Conservation (phyloP, 2,113 vertebrate species). For the Ondatra zibethicus region DNA sequence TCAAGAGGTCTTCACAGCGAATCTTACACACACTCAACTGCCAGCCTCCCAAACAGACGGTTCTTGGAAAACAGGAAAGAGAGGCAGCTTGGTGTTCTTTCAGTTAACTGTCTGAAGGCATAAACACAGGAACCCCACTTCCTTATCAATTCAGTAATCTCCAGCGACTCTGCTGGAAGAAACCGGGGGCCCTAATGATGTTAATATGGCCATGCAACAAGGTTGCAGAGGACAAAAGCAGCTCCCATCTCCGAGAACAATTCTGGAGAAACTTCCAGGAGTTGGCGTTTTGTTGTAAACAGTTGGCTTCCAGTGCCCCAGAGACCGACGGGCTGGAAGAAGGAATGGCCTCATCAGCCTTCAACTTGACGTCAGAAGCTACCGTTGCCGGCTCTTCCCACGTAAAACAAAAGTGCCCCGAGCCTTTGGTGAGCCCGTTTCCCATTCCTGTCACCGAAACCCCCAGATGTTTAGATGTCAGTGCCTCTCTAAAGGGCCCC, state of each 20-base stretch:
- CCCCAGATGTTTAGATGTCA: conserved; percentile 9
- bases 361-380: conserved; percentile 56
- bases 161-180: background rate
- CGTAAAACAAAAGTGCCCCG: conserved; percentile 54
- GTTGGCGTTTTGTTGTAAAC: conserved; percentile 65
- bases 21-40: background rate
- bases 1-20: background rate
- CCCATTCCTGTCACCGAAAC: background rate
- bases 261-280: conserved; percentile 65
- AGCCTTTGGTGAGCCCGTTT: background rate
- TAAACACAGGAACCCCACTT: conserved; percentile 77
- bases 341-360: conserved; percentile 39
- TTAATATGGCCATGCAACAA: conserved; percentile 20
- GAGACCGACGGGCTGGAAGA: conserved; percentile 32
- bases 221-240: background rate
- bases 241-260: conserved; percentile 61
- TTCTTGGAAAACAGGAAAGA: conserved; percentile 78
- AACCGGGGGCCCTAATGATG: conserved; percentile 18
- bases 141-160: conserved; percentile 67
- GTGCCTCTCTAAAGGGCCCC: background rate
- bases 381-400: conserved; percentile 13
- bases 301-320: background rate
- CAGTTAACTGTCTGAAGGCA: conserved; percentile 55
- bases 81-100: conserved; percentile 71
- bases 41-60: conserved; percentile 25